Conservation (phyloP, 2,797 vertebrate species). For the Odontamblyopus rebecca region DNA sequence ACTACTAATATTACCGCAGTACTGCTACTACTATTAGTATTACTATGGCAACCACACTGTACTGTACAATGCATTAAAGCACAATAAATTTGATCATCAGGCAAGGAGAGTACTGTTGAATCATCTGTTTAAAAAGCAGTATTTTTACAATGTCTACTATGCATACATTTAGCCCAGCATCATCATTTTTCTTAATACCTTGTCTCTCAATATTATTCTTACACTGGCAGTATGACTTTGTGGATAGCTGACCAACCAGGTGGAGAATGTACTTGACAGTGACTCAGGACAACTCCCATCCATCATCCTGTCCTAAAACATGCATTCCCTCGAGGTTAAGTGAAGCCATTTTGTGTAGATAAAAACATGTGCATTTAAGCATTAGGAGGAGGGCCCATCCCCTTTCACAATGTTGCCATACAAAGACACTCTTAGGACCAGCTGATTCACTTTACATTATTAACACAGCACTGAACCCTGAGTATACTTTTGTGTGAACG, state of each 20-base stretch:
- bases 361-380: constrained; percentile 50
- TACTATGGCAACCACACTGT: not conserved
- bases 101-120: not conserved
- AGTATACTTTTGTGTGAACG: constrained; percentile 2
- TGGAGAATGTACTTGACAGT: constrained; percentile 30
- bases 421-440: constrained; percentile 70
- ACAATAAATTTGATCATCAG: not conserved
- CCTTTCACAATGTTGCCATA: constrained; percentile 66
- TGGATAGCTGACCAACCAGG: constrained; percentile 37
- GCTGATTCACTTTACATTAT: constrained; percentile 78
- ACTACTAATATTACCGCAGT: no score
- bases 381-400: constrained; percentile 45
- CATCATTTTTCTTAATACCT: not conserved
- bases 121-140: no score
- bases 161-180: not conserved
- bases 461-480: constrained; percentile 70
- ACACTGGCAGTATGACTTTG: constrained; percentile 13
- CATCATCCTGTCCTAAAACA: constrained; percentile 5
- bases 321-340: constrained; percentile 21
- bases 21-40: not conserved
- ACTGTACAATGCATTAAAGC: not conserved
- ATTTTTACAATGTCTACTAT: not conserved
- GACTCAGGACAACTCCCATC: constrained; percentile 15
- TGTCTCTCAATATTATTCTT: constrained; percentile 2
- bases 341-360: constrained; percentile 37